Percentiles rank a stretch among this genome's conserved stretches.
Conservation (phyloP, 1,140 invertebrate genomes). For the Hyposmocoma kahamanoa region DNA sequence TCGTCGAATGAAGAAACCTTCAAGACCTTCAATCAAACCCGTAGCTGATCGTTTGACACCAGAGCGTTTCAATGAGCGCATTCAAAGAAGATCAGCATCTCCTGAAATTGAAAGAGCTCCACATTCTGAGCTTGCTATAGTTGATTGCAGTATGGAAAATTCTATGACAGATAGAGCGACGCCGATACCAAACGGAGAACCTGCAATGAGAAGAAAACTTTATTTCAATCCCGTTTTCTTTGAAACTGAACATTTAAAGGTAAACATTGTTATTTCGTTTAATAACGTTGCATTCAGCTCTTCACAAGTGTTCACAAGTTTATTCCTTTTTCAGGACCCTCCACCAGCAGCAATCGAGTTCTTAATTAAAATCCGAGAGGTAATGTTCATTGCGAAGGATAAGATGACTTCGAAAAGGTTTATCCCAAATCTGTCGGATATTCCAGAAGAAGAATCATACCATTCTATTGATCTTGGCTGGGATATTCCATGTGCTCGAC, state of each 20-base stretch:
- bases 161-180: constrained; percentile 26
- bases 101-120: constrained; percentile 64
- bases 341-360: constrained; percentile 91
- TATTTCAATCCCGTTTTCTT: constrained; percentile 93
- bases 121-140: constrained; percentile 53
- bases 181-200: constrained; percentile 43
- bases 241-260: constrained; percentile 85
- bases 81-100: constrained; percentile 56
- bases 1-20: constrained; percentile 45
- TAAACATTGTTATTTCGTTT: constrained; percentile 59
- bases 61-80: constrained; percentile 39
- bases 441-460: constrained; percentile 84
- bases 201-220: constrained; percentile 78
- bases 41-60: constrained; percentile 34
- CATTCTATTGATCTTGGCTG: constrained; percentile 63
- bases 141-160: constrained; percentile 48
- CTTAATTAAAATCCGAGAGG: constrained; percentile 88
- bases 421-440: constrained; percentile 84
- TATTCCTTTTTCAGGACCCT: constrained; percentile 77
- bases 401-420: constrained; percentile 90
- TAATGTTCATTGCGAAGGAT: constrained; percentile 89
- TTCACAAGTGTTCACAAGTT: not conserved
- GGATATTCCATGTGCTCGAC: constrained; percentile 60
- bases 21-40: constrained; percentile 36
- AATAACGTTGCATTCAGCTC: not conserved